Evolutionary conservation across 1,140 invertebrate species (phyloP), one percentile per base, ranked within the genome.

Genomic region (Macrobrachium rosenbergii): DNA sequence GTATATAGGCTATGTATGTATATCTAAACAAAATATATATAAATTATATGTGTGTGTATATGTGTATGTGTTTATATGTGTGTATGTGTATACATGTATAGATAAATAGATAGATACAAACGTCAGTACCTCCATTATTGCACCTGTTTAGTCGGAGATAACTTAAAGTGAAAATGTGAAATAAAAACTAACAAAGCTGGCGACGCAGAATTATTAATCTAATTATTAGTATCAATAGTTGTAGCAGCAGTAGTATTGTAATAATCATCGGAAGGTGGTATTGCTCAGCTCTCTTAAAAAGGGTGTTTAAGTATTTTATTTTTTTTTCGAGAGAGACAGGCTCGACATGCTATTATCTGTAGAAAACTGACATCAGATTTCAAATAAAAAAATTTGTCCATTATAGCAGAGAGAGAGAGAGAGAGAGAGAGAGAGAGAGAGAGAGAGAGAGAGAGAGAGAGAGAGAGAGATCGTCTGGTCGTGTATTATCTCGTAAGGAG

Each of bases 401-500:
- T 75, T 14, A 43, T 23, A 23, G 76, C 19, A 45, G 43, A 78
- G 76, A 78, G 45, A 78, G 76, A 59, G 76, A 78, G 75, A 77
- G 75, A 77, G 75, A 45, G 75, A 77, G 75, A 45, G 75, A 77
- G 43, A 77, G 75, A 45, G 23, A 77, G 43, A 37, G 75, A 75
- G 72, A 75, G 7, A 23, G 7, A 75, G 72, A 75, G 72, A 6
- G n/a, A n/a, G n/a, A 73, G 69, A 7, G 69, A 73, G 7, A 5
- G 69, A 73, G 69, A 7, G 69, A 5, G 5, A 63, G 62, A 63
- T 37, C 28, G 28, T 37, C 28, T 37, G 12, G 52, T 10, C 7
- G 6, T 52, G 12, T 52, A 52, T 52, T 12, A 52, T 52, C 52
- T 52, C 12, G 12, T 52, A 52, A 52, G 52, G 52, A 52, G 52